phyloP scores from a whole-genome alignment of 92 coral and sea anemone species.

The Muricea muricata region DNA sequence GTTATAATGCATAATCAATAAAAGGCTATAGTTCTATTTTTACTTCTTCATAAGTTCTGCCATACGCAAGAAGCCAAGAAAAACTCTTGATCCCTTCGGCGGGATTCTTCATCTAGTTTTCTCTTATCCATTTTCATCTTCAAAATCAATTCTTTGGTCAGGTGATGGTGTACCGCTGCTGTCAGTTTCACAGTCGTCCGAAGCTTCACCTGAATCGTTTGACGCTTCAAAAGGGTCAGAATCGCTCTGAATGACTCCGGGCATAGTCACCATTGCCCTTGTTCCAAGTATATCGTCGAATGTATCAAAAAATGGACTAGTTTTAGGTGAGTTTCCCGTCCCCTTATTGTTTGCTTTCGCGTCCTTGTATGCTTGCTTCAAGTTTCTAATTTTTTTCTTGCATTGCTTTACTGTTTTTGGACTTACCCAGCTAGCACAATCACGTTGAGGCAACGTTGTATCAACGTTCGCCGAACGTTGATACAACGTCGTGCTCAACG shows the following conservation, averaged over 20 bases:
- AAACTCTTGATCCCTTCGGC: slow-evolving; percentile 66
- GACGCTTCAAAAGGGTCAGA: too few relatives aligned
- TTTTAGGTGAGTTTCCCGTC: slow-evolving; percentile 54
- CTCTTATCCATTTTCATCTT: slow-evolving; percentile 63
- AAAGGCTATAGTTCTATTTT: too few relatives aligned
- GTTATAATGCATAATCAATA: too few relatives aligned
- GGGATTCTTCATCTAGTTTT: slow-evolving; percentile 59
- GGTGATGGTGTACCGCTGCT: too few relatives aligned
- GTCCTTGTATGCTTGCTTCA: slow-evolving; percentile 67
- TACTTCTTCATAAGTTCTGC: slow-evolving; percentile 58
- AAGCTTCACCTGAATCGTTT: slow-evolving; percentile 35
- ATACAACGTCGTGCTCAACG: too few relatives aligned
- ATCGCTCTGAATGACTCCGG: slow-evolving; percentile 38
- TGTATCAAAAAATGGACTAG: slow-evolving; percentile 58
- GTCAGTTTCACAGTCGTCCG: slow-evolving; percentile 30
- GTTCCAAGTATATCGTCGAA: slow-evolving; percentile 71
- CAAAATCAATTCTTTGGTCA: slow-evolving; percentile 52
- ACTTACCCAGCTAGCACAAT: too few relatives aligned
- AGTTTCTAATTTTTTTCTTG: slow-evolving; percentile 62
- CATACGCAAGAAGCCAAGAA: slow-evolving; percentile 64
- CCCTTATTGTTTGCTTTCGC: slow-evolving; percentile 61
- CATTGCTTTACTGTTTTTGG: slow-evolving; percentile 61
- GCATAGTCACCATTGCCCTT: too few relatives aligned
- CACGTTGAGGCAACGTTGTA: too few relatives aligned
- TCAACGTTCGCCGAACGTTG: too few relatives aligned